Evolutionary conservation across 1,140 invertebrate species (phyloP).

Genomic region (Saccostrea cuccullata): DNA sequence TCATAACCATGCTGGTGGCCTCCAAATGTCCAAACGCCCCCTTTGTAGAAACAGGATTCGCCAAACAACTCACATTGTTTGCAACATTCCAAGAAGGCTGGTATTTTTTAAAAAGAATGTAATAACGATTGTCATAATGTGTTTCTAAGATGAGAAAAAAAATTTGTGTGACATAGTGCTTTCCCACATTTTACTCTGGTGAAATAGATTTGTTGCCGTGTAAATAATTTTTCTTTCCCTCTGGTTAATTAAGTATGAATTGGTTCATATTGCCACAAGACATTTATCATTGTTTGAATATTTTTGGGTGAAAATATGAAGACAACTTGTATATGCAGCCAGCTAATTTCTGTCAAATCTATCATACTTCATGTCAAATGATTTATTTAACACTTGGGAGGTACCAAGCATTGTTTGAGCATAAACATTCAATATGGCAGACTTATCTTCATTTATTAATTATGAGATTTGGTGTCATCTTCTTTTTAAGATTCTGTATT

Average conservation of each 20-base stretch:
- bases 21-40: constrained; percentile 72
- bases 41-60: constrained; percentile 78
- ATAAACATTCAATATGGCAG: background rate
- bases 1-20: constrained; percentile 73
- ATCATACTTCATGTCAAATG: background rate
- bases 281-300: background rate
- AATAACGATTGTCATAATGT: background rate
- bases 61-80: constrained; percentile 77
- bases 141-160: background rate
- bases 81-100: constrained; percentile 79
- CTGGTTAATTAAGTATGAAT: background rate
- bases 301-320: background rate
- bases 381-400: background rate
- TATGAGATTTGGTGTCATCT: background rate
- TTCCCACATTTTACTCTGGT: background rate
- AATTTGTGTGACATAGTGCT: background rate
- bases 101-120: constrained; percentile 4
- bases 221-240: background rate
- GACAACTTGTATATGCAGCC: background rate
- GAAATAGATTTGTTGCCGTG: constrained; percentile 11
- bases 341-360: background rate
- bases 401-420: background rate
- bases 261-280: background rate
- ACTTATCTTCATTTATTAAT: background rate
- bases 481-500: background rate